Evolutionary conservation across 2,797 vertebrate genomes (phyloP).

Genomic region (Pelochelys cantorii): DNA sequence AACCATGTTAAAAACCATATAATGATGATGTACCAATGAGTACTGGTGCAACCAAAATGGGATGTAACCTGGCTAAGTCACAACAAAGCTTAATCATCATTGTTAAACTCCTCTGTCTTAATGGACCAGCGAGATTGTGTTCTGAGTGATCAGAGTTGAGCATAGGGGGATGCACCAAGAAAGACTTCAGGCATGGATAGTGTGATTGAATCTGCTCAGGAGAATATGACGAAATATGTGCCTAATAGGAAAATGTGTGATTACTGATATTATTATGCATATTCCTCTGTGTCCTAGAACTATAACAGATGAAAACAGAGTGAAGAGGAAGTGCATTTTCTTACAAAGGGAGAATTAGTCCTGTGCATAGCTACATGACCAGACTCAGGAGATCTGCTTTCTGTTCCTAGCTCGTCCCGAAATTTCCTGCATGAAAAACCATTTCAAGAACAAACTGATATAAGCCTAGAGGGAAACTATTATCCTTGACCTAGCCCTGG

Average conservation of each 20-base stretch:
- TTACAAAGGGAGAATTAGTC: not conserved
- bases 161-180: not conserved
- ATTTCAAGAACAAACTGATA: not conserved
- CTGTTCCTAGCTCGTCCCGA: not conserved
- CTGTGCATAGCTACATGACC: fast-evolving
- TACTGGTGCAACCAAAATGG: no score
- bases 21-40: not conserved
- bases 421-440: not conserved
- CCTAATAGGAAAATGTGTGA: not conserved
- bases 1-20: not conserved
- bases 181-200: not conserved
- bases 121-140: not conserved
- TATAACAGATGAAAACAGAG: not conserved
- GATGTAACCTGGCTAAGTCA: not conserved
- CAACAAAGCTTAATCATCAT: not conserved
- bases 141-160: not conserved
- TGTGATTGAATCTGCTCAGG: not conserved
- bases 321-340: not conserved
- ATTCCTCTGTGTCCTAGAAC: not conserved
- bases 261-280: not conserved
- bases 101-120: not conserved
- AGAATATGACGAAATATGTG: not conserved
- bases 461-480: no score
- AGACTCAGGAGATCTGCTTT: not conserved
- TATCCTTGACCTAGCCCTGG: no score